Evolutionary conservation across 2,797 vertebrate genomes (phyloP).

Genomic region (Mastacembelus armatus): DNA sequence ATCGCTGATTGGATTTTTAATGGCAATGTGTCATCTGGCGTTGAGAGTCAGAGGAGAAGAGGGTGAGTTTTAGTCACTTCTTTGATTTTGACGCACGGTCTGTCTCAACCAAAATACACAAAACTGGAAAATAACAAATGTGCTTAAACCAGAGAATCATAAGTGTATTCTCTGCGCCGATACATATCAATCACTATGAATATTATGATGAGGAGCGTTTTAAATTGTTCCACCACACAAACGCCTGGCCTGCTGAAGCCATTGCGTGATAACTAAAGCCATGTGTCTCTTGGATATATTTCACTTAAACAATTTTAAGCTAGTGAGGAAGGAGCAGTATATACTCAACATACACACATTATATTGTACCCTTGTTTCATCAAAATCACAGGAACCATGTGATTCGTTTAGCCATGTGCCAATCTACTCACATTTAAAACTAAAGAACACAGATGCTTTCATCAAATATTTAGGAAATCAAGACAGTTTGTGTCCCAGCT

Average conservation of each 20-base stretch:
- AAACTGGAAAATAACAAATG: fast-evolving
- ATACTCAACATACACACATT: too few species aligned
- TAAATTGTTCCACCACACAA: constrained; percentile 8
- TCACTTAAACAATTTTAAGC: too few species aligned
- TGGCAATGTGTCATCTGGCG: constrained; percentile 80
- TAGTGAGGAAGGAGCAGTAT: too few species aligned
- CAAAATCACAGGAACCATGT: not conserved
- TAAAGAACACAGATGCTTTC: constrained; percentile 20
- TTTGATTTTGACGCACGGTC: constrained; percentile 21
- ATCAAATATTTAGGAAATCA: constrained; percentile 36
- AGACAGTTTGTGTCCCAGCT: constrained; percentile 32
- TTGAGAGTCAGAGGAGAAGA: constrained; percentile 80
- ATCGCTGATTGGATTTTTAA: constrained; percentile 86
- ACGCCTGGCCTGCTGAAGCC: not conserved
- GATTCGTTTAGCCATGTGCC: not conserved
- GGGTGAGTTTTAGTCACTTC: constrained; percentile 83
- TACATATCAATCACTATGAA: not conserved
- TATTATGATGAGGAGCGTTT: constrained; percentile 6
- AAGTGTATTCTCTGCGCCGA: not conserved
- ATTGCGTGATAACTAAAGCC: constrained; percentile 11
- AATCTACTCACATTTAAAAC: constrained; percentile 18
- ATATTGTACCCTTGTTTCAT: not conserved
- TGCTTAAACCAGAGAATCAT: not conserved
- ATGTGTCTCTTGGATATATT: constrained; percentile 6
- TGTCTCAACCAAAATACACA: constrained; percentile 7